Evolutionary conservation across 2,888 invertebrate species (phyloP).

Genomic region (Eudasyphora cyanicolor): DNA sequence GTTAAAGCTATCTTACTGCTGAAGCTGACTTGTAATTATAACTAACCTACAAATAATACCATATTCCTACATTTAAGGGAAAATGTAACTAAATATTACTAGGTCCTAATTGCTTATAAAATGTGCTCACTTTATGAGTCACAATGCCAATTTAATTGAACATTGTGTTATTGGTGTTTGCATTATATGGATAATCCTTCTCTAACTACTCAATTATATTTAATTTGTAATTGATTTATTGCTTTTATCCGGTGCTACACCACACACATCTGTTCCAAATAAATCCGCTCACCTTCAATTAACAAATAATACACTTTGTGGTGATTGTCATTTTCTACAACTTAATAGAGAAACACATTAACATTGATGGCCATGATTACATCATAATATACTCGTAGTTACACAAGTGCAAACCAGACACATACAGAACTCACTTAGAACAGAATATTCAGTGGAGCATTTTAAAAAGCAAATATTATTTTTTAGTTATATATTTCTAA

Average conservation of each 20-base stretch:
- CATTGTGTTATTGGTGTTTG: too few species aligned
- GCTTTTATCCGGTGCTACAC: slow-evolving; percentile 1
- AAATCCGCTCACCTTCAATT: slow-evolving; percentile 9
- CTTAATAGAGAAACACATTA: slow-evolving; percentile 1
- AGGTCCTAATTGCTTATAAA: too few species aligned
- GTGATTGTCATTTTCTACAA: neutral
- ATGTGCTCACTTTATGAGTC: too few species aligned
- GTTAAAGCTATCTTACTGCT: too few species aligned
- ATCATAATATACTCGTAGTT: slow-evolving; percentile 53
- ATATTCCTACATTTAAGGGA: too few species aligned
- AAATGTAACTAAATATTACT: too few species aligned
- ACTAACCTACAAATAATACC: too few species aligned
- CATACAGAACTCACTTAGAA: neutral
- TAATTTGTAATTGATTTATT: neutral
- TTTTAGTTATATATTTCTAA: neutral
- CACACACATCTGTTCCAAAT: neutral
- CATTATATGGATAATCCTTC: neutral
- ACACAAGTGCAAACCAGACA: slow-evolving; percentile 37
- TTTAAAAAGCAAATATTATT: neutral
- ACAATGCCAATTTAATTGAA: too few species aligned
- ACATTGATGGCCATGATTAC: slow-evolving; percentile 51
- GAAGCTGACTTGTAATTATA: too few species aligned
- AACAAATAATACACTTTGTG: neutral
- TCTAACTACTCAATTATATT: neutral
- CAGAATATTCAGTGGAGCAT: neutral